phyloP scores from a whole-genome alignment of 2,888 invertebrate genomes.

The Cataglyphis cursor region DNA sequence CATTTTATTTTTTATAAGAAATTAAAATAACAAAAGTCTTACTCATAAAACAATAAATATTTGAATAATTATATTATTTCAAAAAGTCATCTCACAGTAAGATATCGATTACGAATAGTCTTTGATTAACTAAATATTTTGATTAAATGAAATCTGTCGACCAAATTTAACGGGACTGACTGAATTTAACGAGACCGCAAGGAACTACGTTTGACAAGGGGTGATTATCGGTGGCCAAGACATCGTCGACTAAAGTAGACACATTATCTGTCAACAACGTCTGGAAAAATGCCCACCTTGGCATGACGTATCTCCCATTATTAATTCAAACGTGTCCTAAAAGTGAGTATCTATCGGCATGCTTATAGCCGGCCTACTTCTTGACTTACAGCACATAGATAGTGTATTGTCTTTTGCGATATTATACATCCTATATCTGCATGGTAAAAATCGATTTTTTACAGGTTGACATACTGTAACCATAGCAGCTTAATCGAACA shows the following conservation, averaged over 20 bases:
- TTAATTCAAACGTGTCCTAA: constrained; percentile 57
- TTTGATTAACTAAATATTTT: neutral
- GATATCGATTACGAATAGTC: neutral
- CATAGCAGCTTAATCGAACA: constrained; percentile 80
- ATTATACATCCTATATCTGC: constrained; percentile 59
- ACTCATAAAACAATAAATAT: neutral
- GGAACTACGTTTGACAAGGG: constrained; percentile 35
- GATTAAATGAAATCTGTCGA: neutral
- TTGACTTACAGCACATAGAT: constrained; percentile 30
- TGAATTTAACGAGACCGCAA: neutral
- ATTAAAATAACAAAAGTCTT: neutral
- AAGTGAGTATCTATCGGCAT: constrained; percentile 41
- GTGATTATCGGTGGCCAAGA: constrained; percentile 62
- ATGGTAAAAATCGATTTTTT: constrained; percentile 77
- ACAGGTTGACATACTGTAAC: constrained; percentile 79
- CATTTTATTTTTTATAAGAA: neutral
- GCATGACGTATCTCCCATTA: constrained; percentile 55
- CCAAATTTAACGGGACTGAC: neutral
- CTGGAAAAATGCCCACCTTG: constrained; percentile 60
- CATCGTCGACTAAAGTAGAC: constrained; percentile 56
- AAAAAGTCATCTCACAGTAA: neutral
- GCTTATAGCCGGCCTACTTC: constrained; percentile 29
- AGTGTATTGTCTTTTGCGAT: constrained; percentile 43
- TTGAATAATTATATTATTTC: neutral
- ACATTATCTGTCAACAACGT: constrained; percentile 59